phyloP scores from a whole-genome alignment of 2,888 invertebrate species.

The Cheilosia variabilis region DNA sequence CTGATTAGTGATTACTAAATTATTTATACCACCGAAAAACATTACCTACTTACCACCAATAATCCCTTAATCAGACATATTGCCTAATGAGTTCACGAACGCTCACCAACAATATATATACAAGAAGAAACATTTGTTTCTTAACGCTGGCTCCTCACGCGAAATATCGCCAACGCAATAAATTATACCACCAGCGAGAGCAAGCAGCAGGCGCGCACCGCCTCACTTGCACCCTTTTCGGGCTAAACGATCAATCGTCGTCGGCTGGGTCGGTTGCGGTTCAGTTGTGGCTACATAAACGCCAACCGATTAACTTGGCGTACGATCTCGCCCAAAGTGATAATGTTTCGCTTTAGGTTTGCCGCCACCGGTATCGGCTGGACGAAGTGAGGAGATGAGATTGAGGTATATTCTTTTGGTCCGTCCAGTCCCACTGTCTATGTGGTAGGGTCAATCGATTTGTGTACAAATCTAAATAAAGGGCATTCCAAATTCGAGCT shows the following conservation, averaged over 20 bases:
- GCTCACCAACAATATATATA: conserved; percentile 17
- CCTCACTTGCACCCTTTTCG: conserved; percentile 67
- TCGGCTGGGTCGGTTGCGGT: conserved; percentile 6
- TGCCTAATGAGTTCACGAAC: conserved; percentile 74
- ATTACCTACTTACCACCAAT: conserved; percentile 20
- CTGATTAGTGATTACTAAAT: conserved; percentile 58
- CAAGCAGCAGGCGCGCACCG: conserved; percentile 67
- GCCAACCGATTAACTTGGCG: conserved; percentile 72
- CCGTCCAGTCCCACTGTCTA: conserved; percentile 30
- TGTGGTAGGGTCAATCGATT: conserved; percentile 72
- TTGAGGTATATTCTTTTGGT: conserved; percentile 26
- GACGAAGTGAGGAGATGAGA: background rate
- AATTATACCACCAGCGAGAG: conserved; percentile 66
- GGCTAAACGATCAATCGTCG: conserved; percentile 70
- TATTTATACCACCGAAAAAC: conserved; percentile 66
- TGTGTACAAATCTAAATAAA: conserved; percentile 74
- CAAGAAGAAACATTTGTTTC: conserved; percentile 44
- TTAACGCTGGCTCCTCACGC: conserved; percentile 50
- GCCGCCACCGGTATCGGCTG: conserved; percentile 25
- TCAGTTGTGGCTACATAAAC: conserved; percentile 47
- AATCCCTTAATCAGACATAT: conserved; percentile 57
- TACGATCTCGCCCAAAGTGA: conserved; percentile 73
- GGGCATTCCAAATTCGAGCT: conserved; percentile 63
- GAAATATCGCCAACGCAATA: conserved; percentile 74
- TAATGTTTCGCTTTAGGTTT: conserved; percentile 58